Evolutionary conservation across 2,113 vertebrate genomes (phyloP), one percentile per base, ranked within the genome.

Genomic region (Ageneiosus marmoratus): DNA sequence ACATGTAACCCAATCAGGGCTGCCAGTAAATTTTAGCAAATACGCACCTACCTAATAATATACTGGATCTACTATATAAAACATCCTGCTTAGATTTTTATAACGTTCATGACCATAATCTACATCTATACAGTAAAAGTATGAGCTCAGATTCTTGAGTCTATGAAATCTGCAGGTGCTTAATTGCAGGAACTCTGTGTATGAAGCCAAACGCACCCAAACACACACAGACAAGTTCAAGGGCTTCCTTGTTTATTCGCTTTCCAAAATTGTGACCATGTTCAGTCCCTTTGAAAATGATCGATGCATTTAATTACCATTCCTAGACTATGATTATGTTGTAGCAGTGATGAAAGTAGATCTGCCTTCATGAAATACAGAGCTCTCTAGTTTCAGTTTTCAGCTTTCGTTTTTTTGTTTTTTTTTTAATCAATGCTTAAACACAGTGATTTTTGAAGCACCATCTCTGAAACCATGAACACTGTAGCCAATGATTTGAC

Each of bases 141-240:
- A 46, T 13, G 24, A 72, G 13, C 37, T 16, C 12, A 3, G 2
- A 4, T 22, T 27, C 44, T 27, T 24, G 7, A 72, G 13, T 2
- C 24, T 16, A 20, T 74, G 29, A 74, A 74, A 18, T 74, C 46
- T 51, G 72, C 72, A 74, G 46, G 46, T 74, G n/a, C 46, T 74
- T 51, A 48, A 72, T 48, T 72, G 69, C 69, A 72, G 24, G 44
- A 73, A 46, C 37, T 46, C 41, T 5, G 67, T 2, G 41, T 5
- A 70, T 13, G 41, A 10, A n/a, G 37, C 67, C 37, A n/a, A 34
- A 70, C 10, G 32, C 67, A 12, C 24, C 37, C 67, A 69, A 20
- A 41, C 32, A 69, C 8, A 44, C 67, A 44, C 67, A n/a, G 20
- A 22, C 65, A 44, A 0, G 37, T 44, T 73, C 44, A 27, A 73